Evolutionary conservation across 2,113 vertebrate genomes (phyloP).

Genomic region (Laterallus jamaicensis): DNA sequence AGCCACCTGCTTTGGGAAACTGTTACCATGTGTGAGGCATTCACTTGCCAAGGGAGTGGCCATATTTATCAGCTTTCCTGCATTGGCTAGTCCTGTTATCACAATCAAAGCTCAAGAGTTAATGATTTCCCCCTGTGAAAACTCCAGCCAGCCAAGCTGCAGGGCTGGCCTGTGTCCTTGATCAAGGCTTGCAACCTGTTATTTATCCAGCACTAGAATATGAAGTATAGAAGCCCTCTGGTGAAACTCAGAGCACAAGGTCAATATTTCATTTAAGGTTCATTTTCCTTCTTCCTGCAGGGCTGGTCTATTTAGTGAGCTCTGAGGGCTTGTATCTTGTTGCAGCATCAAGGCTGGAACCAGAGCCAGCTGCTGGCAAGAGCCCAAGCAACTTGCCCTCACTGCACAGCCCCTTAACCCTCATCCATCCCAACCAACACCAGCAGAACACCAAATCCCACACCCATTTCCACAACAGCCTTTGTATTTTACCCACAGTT

Average conservation of each 20-base stretch:
- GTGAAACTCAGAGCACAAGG: background rate
- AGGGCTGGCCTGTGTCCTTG: slow-evolving; percentile 39
- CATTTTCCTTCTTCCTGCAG: background rate
- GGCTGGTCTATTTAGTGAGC: background rate
- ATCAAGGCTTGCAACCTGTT: background rate
- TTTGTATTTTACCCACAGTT: background rate
- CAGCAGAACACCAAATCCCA: background rate
- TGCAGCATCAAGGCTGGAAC: background rate
- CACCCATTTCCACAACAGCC: background rate
- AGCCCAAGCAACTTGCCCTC: background rate
- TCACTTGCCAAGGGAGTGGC: slow-evolving; percentile 16
- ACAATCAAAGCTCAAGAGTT: slow-evolving; percentile 41
- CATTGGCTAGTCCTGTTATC: background rate
- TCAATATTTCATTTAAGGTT: background rate
- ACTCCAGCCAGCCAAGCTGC: slow-evolving; percentile 5
- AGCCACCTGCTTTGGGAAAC: slow-evolving; percentile 5
- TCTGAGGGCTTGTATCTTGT: background rate
- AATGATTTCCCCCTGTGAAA: slow-evolving; percentile 52
- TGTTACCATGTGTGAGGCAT: background rate
- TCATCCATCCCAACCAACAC: background rate
- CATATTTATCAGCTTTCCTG: background rate
- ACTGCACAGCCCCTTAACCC: background rate
- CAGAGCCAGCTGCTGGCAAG: background rate
- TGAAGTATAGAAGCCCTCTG: background rate
- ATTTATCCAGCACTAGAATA: background rate